Evolutionary conservation across 92 coral and sea anemone species (phyloP).

Genomic region (Umimayanthus kanabou): DNA sequence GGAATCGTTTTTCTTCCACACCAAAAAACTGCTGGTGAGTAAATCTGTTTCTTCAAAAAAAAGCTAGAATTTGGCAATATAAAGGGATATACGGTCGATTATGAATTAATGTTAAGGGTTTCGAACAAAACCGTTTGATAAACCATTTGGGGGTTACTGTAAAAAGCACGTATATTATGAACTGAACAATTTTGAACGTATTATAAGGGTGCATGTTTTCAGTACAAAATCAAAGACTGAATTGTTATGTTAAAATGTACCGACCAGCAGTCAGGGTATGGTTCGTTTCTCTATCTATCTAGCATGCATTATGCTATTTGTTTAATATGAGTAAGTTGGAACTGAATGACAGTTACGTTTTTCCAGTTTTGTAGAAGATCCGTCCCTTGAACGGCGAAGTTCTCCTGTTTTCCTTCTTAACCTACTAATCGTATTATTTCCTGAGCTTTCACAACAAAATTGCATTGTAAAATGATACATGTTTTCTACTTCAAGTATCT

Average conservation of each 20-base stretch:
- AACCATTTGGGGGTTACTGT: too few relatives aligned
- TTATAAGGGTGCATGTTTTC: neutral
- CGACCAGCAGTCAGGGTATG: neutral
- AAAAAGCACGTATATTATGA: neutral
- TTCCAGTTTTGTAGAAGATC: too few relatives aligned
- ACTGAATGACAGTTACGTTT: neutral
- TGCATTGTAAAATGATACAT: neutral
- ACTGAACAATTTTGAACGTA: neutral
- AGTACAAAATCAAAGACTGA: too few relatives aligned
- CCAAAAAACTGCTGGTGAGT: too few relatives aligned
- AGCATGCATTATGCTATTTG: neutral
- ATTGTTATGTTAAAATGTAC: too few relatives aligned
- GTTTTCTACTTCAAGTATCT: neutral
- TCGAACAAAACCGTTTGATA: neutral
- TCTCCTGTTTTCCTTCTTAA: neutral
- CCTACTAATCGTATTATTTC: neutral
- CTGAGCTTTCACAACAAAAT: neutral
- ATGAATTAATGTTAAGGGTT: too few relatives aligned
- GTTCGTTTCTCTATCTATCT: neutral
- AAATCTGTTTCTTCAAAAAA: too few relatives aligned
- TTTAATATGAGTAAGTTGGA: neutral
- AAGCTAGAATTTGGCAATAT: neutral
- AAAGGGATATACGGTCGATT: neutral
- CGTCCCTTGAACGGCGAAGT: too few relatives aligned
- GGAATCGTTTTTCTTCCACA: too few relatives aligned